Evolutionary conservation across 2,888 invertebrate genomes (phyloP), one percentile per base, ranked within the genome.

Genomic region (Leucania comma): DNA sequence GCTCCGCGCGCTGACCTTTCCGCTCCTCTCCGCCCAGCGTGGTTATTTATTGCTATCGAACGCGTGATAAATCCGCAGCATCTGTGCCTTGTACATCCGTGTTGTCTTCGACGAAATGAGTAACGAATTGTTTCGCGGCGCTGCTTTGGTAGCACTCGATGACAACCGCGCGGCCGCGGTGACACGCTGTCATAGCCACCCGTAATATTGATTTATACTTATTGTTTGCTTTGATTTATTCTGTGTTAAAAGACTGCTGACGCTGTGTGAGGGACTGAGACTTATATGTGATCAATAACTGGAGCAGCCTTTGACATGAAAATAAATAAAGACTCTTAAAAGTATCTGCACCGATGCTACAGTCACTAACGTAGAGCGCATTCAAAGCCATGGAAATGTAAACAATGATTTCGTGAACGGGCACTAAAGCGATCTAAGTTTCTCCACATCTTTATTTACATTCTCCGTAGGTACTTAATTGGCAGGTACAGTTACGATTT

Each of bases 11-110:
- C 85, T 89, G 90, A 89, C 90, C 89, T 94, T 94, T 94, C 89
- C 90, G 91, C 89, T 91, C 90, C 89, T 90, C 90, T 86, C 86
- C 84, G 83, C 87, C 87, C 86, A 85, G 86, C 83, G 71, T 84
- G 68, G 89, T 92, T 93, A 94, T 95, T 94, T 94, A 95, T 91
- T 89, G 88, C 88, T 84, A 82, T 86, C 87, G 87, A 87, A 88
- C 84, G 80, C 82, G 82, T 87, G 90, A 95, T 94, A 94, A 94
- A 95, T 94, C 91, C 89, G 84, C 86, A 74, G 86, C 91, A 90
- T 91, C 90, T 90, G 88, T 88, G 85, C 85, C 84, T 81, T 84
- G 88, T 88, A 93, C 89, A 94, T 94, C 94, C 93, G 93, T 90
- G 88, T 94, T 92, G 89, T 87, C 87, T 87, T 85, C 85, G 81